Percentiles rank a stretch among this genome's conserved stretches.
phyloP scores from a whole-genome alignment of 2,113 vertebrate genomes.

The Cepphus grylle region DNA sequence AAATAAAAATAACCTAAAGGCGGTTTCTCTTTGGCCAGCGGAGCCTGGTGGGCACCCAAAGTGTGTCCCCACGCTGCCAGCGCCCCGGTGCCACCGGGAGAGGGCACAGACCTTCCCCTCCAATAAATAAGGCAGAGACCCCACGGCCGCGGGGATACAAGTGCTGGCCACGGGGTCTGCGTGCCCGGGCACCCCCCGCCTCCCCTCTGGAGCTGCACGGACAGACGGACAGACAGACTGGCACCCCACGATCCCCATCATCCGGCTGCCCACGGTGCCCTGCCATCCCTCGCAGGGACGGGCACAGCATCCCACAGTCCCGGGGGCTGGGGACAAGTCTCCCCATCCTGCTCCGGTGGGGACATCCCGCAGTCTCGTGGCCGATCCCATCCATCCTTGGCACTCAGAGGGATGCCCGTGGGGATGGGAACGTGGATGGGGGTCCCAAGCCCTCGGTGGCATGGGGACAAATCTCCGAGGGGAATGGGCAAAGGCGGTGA shows the following conservation, averaged over 20 bases:
- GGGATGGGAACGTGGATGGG: rapidly evolving
- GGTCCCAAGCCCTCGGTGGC: not conserved
- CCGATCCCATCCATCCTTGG: not conserved
- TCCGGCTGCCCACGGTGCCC: rapidly evolving
- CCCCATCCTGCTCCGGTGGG: not conserved
- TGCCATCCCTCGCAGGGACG: rapidly evolving
- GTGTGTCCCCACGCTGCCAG: rapidly evolving
- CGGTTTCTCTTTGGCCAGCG: not conserved
- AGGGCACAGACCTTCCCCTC: not conserved
- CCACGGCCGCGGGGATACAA: rapidly evolving
- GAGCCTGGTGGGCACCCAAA: not conserved
- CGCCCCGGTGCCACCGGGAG: not conserved
- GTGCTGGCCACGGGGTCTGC: not conserved
- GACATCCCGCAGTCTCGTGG: rapidly evolving
- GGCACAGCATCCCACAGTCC: not conserved
- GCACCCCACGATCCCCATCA: not conserved
- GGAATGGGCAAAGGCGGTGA: not conserved
- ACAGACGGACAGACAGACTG: not conserved
- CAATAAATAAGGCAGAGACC: not conserved
- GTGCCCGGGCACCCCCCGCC: rapidly evolving
- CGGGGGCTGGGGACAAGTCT: not conserved
- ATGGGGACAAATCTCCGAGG: not conserved
- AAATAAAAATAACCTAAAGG: not conserved
- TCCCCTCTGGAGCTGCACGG: not conserved
- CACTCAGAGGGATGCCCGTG: rapidly evolving